phyloP scores from a whole-genome alignment of 2,888 invertebrate genomes.

The Heliconius ismenius region DNA sequence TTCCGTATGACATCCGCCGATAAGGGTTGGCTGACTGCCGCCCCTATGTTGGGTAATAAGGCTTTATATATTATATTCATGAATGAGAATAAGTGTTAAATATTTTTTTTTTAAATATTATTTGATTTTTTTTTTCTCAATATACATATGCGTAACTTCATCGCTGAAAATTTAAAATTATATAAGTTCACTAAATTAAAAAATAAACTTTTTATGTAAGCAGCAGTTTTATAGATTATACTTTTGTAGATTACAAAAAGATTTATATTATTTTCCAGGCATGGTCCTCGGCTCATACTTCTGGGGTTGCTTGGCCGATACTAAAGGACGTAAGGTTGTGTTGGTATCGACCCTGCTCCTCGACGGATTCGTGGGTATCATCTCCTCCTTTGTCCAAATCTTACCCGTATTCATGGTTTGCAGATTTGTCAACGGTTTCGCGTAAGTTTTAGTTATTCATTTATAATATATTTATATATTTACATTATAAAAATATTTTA shows the following conservation, averaged over 20 bases:
- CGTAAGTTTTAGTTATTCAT: conserved; percentile 80
- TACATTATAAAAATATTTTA: not conserved
- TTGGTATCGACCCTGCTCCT: conserved; percentile 87
- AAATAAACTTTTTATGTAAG: too few species aligned
- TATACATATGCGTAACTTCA: too few species aligned
- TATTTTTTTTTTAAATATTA: too few species aligned
- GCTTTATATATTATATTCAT: not conserved
- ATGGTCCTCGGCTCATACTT: conserved; percentile 92
- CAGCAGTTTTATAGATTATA: too few species aligned
- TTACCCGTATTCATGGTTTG: conserved; percentile 87
- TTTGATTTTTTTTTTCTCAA: too few species aligned
- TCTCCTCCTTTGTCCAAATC: conserved; percentile 88
- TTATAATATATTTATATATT: not conserved
- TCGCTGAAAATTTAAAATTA: too few species aligned
- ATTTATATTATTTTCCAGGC: conserved; percentile 68
- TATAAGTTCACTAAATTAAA: too few species aligned
- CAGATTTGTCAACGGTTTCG: conserved; percentile 89
- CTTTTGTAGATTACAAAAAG: not conserved
- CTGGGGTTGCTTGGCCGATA: conserved; percentile 92
- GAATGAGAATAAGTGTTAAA: too few species aligned
- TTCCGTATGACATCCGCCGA: conserved; percentile 89
- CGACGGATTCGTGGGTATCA: conserved; percentile 87
- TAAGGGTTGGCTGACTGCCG: conserved; percentile 89
- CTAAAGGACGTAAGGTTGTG: conserved; percentile 89
- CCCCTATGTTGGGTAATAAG: conserved; percentile 87